phyloP scores from a whole-genome alignment of 1,140 invertebrate genomes.

The Dolichoris vasculosae region DNA sequence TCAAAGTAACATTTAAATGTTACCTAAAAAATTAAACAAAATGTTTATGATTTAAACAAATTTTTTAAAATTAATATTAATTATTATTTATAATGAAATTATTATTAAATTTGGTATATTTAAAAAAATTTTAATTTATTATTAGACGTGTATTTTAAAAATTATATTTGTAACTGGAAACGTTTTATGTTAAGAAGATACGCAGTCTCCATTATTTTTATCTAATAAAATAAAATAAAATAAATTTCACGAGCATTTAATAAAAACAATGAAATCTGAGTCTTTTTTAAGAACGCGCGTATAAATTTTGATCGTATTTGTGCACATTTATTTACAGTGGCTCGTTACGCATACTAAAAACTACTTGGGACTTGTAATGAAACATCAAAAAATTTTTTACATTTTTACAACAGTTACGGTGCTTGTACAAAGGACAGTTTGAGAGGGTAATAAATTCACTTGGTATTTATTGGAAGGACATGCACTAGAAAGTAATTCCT shows the following conservation, averaged over 20 bases:
- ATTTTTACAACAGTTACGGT: not conserved
- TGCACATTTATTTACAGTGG: not conserved
- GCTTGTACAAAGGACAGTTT: constrained; percentile 22
- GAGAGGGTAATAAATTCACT: constrained; percentile 13
- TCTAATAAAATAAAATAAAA: too few species aligned
- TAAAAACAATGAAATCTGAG: not conserved
- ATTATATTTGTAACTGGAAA: too few species aligned
- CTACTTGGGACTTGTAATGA: not conserved
- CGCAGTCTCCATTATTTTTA: too few species aligned
- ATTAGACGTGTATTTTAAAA: too few species aligned
- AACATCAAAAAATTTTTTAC: not conserved
- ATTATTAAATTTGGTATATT: too few species aligned
- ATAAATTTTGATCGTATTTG: not conserved
- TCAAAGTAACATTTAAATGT: too few species aligned
- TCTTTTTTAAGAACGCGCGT: not conserved
- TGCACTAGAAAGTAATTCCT: constrained; percentile 4
- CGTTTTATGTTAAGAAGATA: too few species aligned
- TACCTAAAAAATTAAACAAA: too few species aligned
- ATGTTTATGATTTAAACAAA: too few species aligned
- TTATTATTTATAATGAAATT: too few species aligned
- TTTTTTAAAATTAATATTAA: too few species aligned
- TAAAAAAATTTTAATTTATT: too few species aligned
- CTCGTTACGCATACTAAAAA: not conserved
- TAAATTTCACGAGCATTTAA: not conserved
- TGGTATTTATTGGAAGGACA: constrained; percentile 20